phyloP scores from a whole-genome alignment of 2,888 invertebrate species.

The Anoplius nigerrimus region DNA sequence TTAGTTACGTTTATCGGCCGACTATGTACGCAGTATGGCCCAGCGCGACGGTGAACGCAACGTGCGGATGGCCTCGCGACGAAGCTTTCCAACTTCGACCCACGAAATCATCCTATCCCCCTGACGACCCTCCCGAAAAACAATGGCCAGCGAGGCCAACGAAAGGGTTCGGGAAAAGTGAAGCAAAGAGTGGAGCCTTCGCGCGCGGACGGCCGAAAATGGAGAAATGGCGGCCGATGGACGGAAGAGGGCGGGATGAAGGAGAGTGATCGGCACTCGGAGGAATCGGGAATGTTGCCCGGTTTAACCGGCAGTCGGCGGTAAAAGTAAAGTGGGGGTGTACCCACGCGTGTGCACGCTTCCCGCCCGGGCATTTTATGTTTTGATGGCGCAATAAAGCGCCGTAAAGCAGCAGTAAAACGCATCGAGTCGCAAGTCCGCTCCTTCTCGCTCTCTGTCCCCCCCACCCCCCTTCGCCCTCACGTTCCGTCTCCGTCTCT shows the following conservation, averaged over 20 bases:
- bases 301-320: slow-evolving; percentile 58
- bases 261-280: slow-evolving; percentile 31
- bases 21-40: too few species aligned
- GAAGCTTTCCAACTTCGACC: too few species aligned
- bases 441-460: slow-evolving; percentile 48
- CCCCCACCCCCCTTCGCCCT: slow-evolving; percentile 23
- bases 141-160: not conserved
- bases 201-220: not conserved
- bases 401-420: slow-evolving; percentile 75
- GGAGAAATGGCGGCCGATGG: slow-evolving; percentile 6
- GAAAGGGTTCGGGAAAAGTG: not conserved
- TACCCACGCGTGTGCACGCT: slow-evolving; percentile 70
- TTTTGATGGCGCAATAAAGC: slow-evolving; percentile 75
- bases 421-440: slow-evolving; percentile 75
- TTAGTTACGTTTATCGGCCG: too few species aligned
- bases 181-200: slow-evolving; percentile 14
- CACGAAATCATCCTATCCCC: too few species aligned
- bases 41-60: too few species aligned
- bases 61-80: too few species aligned
- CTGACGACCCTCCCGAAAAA: too few species aligned
- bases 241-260: slow-evolving; percentile 18
- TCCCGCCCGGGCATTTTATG: slow-evolving; percentile 72
- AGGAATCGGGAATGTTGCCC: slow-evolving; percentile 59
- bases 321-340: slow-evolving; percentile 67
- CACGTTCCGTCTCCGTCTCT: not conserved